Base-by-base conservation (phyloP, 2,797 vertebrate genomes). In the Premnoplex brunnescens region DNA sequence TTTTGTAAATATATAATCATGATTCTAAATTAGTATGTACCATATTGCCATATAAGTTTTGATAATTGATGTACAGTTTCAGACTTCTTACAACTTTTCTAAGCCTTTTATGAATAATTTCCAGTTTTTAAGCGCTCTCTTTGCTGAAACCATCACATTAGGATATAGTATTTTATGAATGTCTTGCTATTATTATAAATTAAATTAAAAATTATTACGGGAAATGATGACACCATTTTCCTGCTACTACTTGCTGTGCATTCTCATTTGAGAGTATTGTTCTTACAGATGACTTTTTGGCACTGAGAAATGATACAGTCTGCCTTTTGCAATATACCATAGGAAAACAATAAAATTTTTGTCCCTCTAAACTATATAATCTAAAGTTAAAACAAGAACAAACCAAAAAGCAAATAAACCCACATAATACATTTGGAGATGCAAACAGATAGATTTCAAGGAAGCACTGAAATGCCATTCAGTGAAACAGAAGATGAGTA, bases 381-480 rank as follows among this genome's bases (percentile, higher is more conserved):
- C 8, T 68, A 34, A 73, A 68, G 3, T 37, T 58, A 66, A 85
- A 89, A 68, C 68, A 46, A 18, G 6, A 51, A 64, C 22, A 4
- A 0, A 0, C 27, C 9, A 91, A 37, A 2, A 67, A 75, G 24
- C 24, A 49, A 49, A 49, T 8, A 49, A 51, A 28, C 13, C 7
- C 9, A 18, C 7, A 48, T 24, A 64, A 56, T 6, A 41, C 4
- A 6, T 78, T 82, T 26, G 72, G 28, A 44, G 19, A 55, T 32
- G 19, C 7, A 82, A 64, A 64, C 3, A 54, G 36, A 83, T 37
- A 58, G 28, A 71, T 83, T 63, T 71, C 12, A 62, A 49, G 10
- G 55, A 79, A 94, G 3, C 3, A 43, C 3, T 49, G 49, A 49
- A 81, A 66, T 37, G 58, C 3, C 24, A 46, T 62, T 82, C 19